Evolutionary conservation across 2,888 invertebrate genomes (phyloP), one percentile per base, ranked within the genome.

Genomic region (Pollenia angustigena): DNA sequence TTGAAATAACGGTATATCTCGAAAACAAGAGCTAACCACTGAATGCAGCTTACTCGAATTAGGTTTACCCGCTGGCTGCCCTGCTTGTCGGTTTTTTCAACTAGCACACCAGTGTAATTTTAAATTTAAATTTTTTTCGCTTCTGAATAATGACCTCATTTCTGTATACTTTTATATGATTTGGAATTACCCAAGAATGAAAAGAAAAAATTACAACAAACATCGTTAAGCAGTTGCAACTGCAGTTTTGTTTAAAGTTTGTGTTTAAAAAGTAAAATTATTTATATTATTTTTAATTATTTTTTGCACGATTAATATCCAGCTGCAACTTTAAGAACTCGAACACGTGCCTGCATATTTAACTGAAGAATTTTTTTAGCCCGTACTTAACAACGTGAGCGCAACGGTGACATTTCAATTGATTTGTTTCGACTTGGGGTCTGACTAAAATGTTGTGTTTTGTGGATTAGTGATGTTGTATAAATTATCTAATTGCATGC

Each of bases 261-360:
- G 12, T 18, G 1, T 46, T 72, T 46, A 23, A 46, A 46, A 54
- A 9, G 14, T 32, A 16, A 46, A 14, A 18, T 4, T n/a, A 1
- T 8, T 18, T 78, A 46, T 46, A 48, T 56, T 40, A 14, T 56
- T 66, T 54, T 52, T 10, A n/a, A 9, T 54, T 62, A 10, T 64
- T 42, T 52, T 64, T 66, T 64, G 10, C 46, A 46, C 52, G 64
- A 62, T 44, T 52, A 68, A 78, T 68, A 68, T 68, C 2, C 54
- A 48, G 66, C 78, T 78, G 78, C 46, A 68, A 23, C 18, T 18
- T 52, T 52, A n/a, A 46, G 3, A 11, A 42, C 46, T 78, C 23
- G 18, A 16, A 68, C 78, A 78, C 68, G 78, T 68, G 78, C 68
- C 58, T 16, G 9, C 66, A 58, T 68, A 52, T 76, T 64, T 54